Conservation (phyloP, 1,140 invertebrate species). For the Yoshiicerus persimilis region DNA sequence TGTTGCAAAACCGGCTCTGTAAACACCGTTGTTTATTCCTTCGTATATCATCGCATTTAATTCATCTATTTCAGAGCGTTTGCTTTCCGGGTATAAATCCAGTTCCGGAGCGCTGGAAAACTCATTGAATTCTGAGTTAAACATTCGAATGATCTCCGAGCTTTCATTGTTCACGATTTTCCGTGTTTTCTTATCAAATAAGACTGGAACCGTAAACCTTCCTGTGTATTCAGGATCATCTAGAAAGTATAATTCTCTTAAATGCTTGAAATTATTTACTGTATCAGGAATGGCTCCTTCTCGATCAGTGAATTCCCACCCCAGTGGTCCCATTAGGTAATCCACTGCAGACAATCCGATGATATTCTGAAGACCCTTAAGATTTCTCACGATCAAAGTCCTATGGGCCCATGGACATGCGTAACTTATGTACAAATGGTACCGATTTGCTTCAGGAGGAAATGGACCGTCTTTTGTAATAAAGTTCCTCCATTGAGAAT, state of each 20-base stretch:
- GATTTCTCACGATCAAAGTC: constrained; percentile 39
- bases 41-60: constrained; percentile 33
- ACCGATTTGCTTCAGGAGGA: constrained; percentile 38
- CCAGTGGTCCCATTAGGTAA: constrained; percentile 12
- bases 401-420: constrained; percentile 46
- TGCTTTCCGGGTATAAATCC: constrained; percentile 34
- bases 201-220: constrained; percentile 42
- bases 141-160: constrained; percentile 42
- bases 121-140: constrained; percentile 41
- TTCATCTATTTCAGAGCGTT: constrained; percentile 31
- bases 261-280: constrained; percentile 2
- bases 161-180: constrained; percentile 47
- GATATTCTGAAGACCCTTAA: constrained; percentile 40
- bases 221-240: constrained; percentile 37
- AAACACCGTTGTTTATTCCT: constrained; percentile 42
- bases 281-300: constrained; percentile 38
- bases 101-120: constrained; percentile 32
- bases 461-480: constrained; percentile 32
- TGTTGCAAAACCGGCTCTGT: constrained; percentile 41
- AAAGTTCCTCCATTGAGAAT: constrained; percentile 33
- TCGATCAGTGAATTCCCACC: constrained; percentile 38
- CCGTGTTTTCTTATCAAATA: constrained; percentile 43
- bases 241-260: constrained; percentile 39
- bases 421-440: constrained; percentile 43
- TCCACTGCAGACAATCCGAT: constrained; percentile 41